Evolutionary conservation across 2,797 vertebrate genomes (phyloP), one percentile per base, ranked within the genome.

Genomic region (Malacoraja senta): DNA sequence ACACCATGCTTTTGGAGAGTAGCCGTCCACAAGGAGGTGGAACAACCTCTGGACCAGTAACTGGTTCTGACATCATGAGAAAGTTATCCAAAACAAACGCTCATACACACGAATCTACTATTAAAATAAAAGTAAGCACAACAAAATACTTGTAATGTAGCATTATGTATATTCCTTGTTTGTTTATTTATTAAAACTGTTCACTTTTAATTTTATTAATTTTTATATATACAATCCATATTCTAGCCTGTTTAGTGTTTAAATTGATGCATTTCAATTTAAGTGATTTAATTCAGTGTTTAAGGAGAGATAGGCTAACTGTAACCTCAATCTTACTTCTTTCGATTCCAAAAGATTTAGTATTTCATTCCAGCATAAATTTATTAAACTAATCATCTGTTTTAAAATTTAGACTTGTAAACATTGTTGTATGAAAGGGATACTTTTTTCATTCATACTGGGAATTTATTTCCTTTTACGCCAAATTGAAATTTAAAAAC

Each of bases 31-130:
- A 97, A 0, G 97, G 98, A 1, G 97, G 98, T 78, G 97, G 97
- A 8, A 96, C 95, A 4, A 97, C 97, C 95, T 96, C 98, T 0
- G 98, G 97, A 9, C 98, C 98, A 19, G 98, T 99, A 74, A 98
- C 97, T 21, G 99, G 99, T 13, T 98, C 98, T 80, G 99, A 99
- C 95, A 99, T 99, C 95, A 99, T 99, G 98, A 98, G 99, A 95
- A 99, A 99, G 63, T 96, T 99, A 65, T 99, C 99, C 76, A 99
- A 99, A 95, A 98, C 98, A 72, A 98, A 99, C 94, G 96, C 98
- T 0, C 98, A 99, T 95, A 98, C 90, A 44, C 68, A 95, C 92
- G 99, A 99, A 95, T 99, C 99, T 93, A 98, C 97, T 53, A 96
- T 99, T 94, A 98, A 98, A 94, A 99, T 99, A 94, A 99, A 99